Conservation (phyloP, 2,797 vertebrate species). For the Chaetodon trifasciatus region DNA sequence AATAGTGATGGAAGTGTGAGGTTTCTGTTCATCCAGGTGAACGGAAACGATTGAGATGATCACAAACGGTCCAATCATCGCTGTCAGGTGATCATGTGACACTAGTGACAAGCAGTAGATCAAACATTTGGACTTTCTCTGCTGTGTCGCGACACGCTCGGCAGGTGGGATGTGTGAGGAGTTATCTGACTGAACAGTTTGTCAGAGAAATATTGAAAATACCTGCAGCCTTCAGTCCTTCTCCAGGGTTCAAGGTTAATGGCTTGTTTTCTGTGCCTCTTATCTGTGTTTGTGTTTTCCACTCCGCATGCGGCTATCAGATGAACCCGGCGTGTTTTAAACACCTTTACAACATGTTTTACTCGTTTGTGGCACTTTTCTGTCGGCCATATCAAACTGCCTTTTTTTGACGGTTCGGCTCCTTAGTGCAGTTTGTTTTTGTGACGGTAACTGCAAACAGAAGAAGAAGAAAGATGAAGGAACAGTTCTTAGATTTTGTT, state of each 20-base stretch:
- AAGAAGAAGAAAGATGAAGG: too few relatives aligned
- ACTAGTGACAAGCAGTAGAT: too few relatives aligned
- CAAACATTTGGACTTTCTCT: too few relatives aligned
- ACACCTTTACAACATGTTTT: background rate
- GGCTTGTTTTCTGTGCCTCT: background rate
- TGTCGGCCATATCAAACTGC: background rate
- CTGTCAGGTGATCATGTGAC: too few relatives aligned
- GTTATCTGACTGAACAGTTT: background rate
- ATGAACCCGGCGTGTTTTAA: background rate
- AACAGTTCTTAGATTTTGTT: too few relatives aligned
- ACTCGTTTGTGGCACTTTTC: background rate
- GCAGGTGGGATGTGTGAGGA: background rate
- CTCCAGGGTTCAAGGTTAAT: conserved; percentile 23
- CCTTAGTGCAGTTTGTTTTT: too few relatives aligned
- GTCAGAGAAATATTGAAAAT: background rate
- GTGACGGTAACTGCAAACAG: too few relatives aligned
- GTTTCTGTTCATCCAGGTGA: too few relatives aligned
- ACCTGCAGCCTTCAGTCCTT: background rate
- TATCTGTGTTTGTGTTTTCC: conserved; percentile 12
- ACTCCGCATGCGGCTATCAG: background rate
- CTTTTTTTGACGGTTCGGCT: too few relatives aligned
- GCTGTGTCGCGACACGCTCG: background rate
- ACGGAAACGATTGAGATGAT: too few relatives aligned
- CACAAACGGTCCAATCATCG: too few relatives aligned
- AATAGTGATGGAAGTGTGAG: too few relatives aligned